These are phyloP conservation scores for Tetramorium alpestre DNA, from an alignment of 1,140 invertebrate species.

Conservation along the genomic window DNA sequence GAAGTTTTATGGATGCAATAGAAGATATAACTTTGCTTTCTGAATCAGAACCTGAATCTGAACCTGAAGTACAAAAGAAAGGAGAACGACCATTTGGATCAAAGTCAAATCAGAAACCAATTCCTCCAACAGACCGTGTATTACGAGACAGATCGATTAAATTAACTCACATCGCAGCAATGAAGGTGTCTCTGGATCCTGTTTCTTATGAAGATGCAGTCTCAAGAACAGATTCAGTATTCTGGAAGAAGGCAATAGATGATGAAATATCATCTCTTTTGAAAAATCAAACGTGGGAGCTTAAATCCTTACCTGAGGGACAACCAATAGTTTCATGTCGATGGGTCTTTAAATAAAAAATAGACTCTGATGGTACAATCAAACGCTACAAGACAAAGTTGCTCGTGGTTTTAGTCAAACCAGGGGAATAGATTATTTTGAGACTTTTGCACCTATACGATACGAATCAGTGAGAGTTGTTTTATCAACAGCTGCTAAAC, in stretches of 20 bases:
- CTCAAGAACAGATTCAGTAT: neutral
- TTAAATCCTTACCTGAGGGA: neutral
- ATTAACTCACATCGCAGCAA: neutral
- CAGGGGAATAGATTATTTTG: neutral
- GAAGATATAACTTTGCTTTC: neutral
- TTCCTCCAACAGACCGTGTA: neutral
- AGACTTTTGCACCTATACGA: neutral
- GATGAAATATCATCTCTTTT: neutral
- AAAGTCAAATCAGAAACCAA: neutral
- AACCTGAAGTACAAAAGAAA: neutral
- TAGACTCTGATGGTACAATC: neutral
- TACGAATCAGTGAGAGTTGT: slow-evolving; percentile 29
- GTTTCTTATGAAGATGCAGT: slow-evolving; percentile 16
- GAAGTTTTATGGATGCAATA: too few relatives aligned
- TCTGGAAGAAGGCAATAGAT: slow-evolving; percentile 17
- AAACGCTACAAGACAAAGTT: slow-evolving; percentile 10
- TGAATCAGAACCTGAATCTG: too few relatives aligned
- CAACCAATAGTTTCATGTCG: neutral
- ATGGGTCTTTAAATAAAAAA: slow-evolving; percentile 26
- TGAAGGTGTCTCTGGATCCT: neutral
- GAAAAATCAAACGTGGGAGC: neutral
- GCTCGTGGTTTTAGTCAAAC: neutral
- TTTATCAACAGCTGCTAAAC: neutral
- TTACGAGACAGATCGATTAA: neutral
- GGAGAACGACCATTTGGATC: neutral